phyloP scores from a whole-genome alignment of 2,888 invertebrate genomes.

The Sturmia bella region DNA sequence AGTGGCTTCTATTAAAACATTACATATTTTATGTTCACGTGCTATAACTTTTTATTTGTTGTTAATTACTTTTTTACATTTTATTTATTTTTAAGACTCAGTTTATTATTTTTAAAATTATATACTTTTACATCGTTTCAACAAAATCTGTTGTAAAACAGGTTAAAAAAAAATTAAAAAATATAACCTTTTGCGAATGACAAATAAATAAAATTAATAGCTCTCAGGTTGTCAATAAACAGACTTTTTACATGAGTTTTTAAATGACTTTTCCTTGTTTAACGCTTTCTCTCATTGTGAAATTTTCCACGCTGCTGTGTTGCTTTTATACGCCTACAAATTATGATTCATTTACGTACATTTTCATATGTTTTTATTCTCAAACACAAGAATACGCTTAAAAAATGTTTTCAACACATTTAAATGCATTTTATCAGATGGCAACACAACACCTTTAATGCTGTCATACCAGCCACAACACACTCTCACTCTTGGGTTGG shows the following conservation, averaged over 20 bases:
- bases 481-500: too few species aligned
- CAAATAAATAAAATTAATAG: neutral
- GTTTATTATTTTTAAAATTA: too few species aligned
- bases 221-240: neutral
- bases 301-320: neutral
- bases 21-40: too few species aligned
- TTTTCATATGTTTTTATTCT: neutral
- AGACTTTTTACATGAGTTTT: neutral
- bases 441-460: slow-evolving; percentile 46
- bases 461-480: slow-evolving; percentile 47
- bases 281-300: neutral
- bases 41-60: too few species aligned
- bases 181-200: neutral
- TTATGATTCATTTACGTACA: neutral
- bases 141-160: neutral
- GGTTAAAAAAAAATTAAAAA: neutral
- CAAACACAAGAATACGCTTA: neutral
- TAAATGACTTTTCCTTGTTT: slow-evolving; percentile 6
- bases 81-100: too few species aligned
- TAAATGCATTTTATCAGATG: neutral
- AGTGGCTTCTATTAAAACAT: neutral
- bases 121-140: too few species aligned
- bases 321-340: neutral
- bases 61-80: too few species aligned
- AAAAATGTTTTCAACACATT: neutral